A percentile compares a stretch with the other conserved stretches of the same genome.
Evolutionary conservation across 2,797 vertebrate genomes (phyloP).

Genomic region (Poeciliopsis turneri): DNA sequence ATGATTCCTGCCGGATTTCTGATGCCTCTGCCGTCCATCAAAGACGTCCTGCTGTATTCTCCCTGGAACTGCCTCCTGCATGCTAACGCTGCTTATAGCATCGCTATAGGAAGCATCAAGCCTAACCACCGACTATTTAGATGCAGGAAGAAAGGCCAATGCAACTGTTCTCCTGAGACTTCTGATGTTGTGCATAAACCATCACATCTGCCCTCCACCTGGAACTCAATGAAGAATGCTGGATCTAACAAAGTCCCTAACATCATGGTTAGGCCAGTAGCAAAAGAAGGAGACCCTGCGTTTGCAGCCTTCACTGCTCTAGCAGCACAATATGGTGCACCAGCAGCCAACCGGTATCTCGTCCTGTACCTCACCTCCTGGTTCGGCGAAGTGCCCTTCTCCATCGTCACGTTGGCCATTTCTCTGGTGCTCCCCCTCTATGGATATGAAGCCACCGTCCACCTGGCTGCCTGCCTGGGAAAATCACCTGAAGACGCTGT

Average conservation of each 20-base stretch:
- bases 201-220: neutral
- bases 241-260: neutral
- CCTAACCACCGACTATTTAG: fast-evolving
- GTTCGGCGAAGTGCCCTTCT: neutral
- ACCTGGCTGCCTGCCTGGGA: constrained; percentile 11
- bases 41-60: constrained; percentile 2
- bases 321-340: neutral
- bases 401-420: neutral
- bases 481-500: fast-evolving
- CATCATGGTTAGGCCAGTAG: neutral
- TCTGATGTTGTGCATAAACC: too few relatives aligned
- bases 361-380: neutral
- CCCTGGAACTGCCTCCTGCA: constrained; percentile 5
- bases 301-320: neutral
- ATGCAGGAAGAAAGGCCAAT: neutral
- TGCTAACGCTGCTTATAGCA: neutral
- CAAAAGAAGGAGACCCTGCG: neutral
- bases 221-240: neutral
- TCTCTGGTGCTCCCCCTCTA: neutral
- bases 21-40: neutral
- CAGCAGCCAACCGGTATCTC: neutral
- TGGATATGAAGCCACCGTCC: neutral
- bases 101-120: neutral
- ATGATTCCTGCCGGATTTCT: neutral
- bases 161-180: too few relatives aligned